Conservation (phyloP, 2,113 vertebrate species). For the Paramisgurnus dabryanus region DNA sequence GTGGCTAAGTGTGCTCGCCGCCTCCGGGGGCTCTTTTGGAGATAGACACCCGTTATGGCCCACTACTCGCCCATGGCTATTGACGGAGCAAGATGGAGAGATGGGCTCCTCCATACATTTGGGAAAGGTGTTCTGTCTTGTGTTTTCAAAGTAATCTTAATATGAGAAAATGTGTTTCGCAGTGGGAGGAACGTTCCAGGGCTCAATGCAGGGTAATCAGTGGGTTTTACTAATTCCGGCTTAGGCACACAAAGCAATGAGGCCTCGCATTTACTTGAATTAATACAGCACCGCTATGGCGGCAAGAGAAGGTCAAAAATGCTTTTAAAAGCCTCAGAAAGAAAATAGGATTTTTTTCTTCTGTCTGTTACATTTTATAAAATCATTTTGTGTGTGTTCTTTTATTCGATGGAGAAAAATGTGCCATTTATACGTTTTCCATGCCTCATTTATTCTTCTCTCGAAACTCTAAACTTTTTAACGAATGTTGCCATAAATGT, state of each 20-base stretch:
- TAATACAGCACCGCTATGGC: conserved; percentile 15
- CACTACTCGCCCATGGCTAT: conserved; percentile 1
- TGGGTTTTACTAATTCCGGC: conserved; percentile 49
- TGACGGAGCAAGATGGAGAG: conserved; percentile 33
- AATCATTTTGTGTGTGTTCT: conserved; percentile 33
- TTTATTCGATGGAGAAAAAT: conserved; percentile 38
- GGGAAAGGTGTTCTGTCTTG: not conserved
- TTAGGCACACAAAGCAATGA: conserved; percentile 37
- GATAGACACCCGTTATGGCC: not conserved
- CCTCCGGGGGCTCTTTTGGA: conserved; percentile 22
- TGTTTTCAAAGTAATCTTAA: conserved; percentile 53
- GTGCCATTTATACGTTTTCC: conserved; percentile 52
- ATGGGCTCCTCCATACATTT: not conserved
- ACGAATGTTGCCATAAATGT: conserved; percentile 49
- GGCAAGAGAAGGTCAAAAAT: not conserved
- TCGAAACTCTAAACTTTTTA: conserved; percentile 46
- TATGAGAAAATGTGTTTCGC: conserved; percentile 48
- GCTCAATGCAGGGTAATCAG: conserved; percentile 47
- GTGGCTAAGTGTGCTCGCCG: conserved; percentile 17
- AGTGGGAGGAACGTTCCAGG: conserved; percentile 48
- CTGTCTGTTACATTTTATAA: conserved; percentile 18
- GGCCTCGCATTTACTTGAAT: conserved; percentile 40
- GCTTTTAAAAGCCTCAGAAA: not conserved
- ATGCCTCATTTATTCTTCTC: conserved; percentile 37
- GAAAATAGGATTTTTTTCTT: conserved; percentile 26